Evolutionary conservation across 2,888 invertebrate genomes (phyloP).

Genomic region (Euphydryas editha): DNA sequence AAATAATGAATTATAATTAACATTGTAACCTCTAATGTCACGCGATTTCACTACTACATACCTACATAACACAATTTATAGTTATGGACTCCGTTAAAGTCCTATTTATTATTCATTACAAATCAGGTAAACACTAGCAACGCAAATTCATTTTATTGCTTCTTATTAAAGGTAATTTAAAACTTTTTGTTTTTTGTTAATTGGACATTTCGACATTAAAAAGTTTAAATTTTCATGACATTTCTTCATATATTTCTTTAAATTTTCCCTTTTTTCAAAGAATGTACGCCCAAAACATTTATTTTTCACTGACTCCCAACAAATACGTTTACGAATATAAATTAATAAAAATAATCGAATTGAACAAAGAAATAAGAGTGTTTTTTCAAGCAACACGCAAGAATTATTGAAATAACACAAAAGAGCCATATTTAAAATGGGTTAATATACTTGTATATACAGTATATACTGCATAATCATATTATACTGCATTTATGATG

Average conservation of each 20-base stretch:
- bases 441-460: constrained; percentile 3
- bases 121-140: constrained; percentile 2
- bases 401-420: background rate
- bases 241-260: too few relatives aligned
- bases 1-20: constrained; percentile 59
- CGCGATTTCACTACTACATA: constrained; percentile 60
- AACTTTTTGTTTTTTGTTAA: background rate
- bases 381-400: constrained; percentile 1
- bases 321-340: background rate
- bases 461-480: too few relatives aligned
- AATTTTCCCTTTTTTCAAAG: background rate
- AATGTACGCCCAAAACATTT: background rate
- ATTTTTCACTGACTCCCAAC: background rate
- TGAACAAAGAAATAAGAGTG: background rate
- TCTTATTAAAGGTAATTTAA: background rate
- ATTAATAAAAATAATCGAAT: background rate
- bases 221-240: too few relatives aligned
- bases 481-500: background rate
- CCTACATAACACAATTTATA: constrained; percentile 41
- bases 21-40: constrained; percentile 55
- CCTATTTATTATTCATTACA: constrained; percentile 26
- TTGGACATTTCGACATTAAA: background rate
- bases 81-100: constrained; percentile 26
- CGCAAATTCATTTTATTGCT: background rate
- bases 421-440: constrained; percentile 3